Conservation (phyloP, 2,888 invertebrate species). For the Gryllus longicercus region DNA sequence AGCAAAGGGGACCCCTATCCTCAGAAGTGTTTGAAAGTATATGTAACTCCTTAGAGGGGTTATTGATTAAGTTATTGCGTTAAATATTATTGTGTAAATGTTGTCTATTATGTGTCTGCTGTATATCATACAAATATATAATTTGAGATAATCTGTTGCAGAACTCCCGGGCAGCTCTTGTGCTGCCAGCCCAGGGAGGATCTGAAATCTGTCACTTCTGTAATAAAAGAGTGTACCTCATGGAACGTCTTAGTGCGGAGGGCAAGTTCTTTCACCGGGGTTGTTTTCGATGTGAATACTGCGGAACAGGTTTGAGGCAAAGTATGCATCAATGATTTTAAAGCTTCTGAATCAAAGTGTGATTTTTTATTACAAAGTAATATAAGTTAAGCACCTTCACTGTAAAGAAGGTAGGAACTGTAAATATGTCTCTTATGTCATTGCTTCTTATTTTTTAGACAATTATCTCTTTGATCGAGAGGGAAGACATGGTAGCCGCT, state of each 20-base stretch:
- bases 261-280: conserved; percentile 87
- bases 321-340: conserved; percentile 48
- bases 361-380: not conserved
- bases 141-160: conserved; percentile 39
- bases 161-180: conserved; percentile 58
- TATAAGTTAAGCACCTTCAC: not conserved
- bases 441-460: conserved; percentile 44
- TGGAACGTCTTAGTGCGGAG: conserved; percentile 86
- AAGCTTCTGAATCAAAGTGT: not conserved
- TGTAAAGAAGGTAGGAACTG: not conserved
- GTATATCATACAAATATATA: not conserved
- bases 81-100: not conserved
- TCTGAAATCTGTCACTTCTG: conserved; percentile 85
- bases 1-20: too few species aligned
- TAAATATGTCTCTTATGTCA: not conserved
- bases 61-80: too few species aligned
- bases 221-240: conserved; percentile 85
- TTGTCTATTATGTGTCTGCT: not conserved
- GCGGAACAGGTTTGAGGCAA: conserved; percentile 76
- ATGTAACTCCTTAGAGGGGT: too few species aligned
- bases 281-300: conserved; percentile 93
- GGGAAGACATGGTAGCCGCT: conserved; percentile 62
- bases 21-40: too few species aligned
- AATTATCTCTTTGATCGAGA: conserved; percentile 70
- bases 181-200: conserved; percentile 62